Percentiles rank a stretch among this genome's conserved stretches.
Conservation (phyloP, 2,888 invertebrate species). For the Biston stratarius region DNA sequence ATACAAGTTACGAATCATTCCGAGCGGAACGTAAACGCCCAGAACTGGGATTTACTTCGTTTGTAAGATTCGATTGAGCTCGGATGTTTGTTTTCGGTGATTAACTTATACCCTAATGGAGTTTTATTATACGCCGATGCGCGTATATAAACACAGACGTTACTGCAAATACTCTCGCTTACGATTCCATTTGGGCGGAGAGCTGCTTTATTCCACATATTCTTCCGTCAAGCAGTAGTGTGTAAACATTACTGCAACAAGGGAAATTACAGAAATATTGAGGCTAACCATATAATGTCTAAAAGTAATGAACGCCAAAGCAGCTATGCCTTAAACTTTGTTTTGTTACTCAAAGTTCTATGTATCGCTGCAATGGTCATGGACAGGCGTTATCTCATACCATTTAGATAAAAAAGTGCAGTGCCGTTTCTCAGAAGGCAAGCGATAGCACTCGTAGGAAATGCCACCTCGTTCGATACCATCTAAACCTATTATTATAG, state of each 20-base stretch:
- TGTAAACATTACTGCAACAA: too few relatives aligned
- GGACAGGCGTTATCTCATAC: too few relatives aligned
- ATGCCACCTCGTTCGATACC: not conserved
- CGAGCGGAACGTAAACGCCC: slow-evolving; percentile 29
- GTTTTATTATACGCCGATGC: slow-evolving; percentile 15
- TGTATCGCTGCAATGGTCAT: too few relatives aligned
- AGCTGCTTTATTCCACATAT: not conserved
- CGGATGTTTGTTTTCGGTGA: slow-evolving; percentile 42
- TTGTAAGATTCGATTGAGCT: slow-evolving; percentile 42
- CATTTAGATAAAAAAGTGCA: too few relatives aligned
- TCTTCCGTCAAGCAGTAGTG: too few relatives aligned
- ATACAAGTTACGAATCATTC: slow-evolving; percentile 27
- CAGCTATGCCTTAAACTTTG: too few relatives aligned
- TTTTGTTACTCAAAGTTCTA: too few relatives aligned
- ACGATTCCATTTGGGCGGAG: not conserved
- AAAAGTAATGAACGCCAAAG: too few relatives aligned
- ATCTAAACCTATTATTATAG: slow-evolving; percentile 25
- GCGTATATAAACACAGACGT: slow-evolving; percentile 5
- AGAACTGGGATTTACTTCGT: slow-evolving; percentile 41
- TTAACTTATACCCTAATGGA: slow-evolving; percentile 37
- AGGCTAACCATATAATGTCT: too few relatives aligned
- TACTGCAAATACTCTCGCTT: not conserved
- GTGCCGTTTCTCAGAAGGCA: too few relatives aligned
- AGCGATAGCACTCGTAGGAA: not conserved
- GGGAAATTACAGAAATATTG: too few relatives aligned